A percentile compares a stretch with the other conserved stretches of the same genome.
Evolutionary conservation across 2,113 vertebrate species (phyloP).

Genomic region (Tylochromis polylepis): DNA sequence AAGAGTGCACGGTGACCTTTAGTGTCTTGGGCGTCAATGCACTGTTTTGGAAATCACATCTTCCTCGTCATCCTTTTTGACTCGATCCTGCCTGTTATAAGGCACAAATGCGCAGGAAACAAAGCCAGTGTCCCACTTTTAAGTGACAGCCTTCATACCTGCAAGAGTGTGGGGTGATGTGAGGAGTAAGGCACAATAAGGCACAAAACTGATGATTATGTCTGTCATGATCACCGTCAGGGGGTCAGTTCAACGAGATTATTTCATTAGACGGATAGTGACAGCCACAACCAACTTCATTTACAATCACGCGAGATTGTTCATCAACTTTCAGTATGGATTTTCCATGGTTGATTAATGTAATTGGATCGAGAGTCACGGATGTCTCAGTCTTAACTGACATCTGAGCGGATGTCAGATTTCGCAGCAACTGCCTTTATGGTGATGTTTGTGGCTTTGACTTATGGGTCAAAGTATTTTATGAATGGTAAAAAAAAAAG

Average conservation of each 20-base stretch:
- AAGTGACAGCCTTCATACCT: neutral
- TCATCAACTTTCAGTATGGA: conserved; percentile 67
- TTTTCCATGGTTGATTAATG: conserved; percentile 66
- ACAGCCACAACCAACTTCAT: conserved; percentile 63
- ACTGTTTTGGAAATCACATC: neutral
- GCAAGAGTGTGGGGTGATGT: neutral
- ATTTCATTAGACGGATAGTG: conserved; percentile 61
- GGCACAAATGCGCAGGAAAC: neutral
- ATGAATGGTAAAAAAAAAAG: neutral
- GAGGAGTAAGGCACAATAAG: neutral
- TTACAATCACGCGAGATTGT: conserved; percentile 58
- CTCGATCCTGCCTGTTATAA: neutral
- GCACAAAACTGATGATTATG: conserved; percentile 32
- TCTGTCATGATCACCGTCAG: conserved; percentile 54
- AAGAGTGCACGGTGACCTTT: conserved; percentile 37
- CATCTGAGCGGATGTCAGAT: conserved; percentile 18
- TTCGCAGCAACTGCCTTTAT: neutral
- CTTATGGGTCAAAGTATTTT: neutral
- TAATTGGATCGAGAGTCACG: conserved; percentile 64
- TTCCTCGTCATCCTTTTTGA: neutral
- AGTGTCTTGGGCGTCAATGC: neutral
- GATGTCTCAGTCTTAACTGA: conserved; percentile 49
- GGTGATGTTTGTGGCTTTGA: neutral
- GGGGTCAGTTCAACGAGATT: conserved; percentile 60
- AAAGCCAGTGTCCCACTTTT: neutral